A percentile compares a stretch with the other conserved stretches of the same genome.
Conservation (phyloP, 2,888 invertebrate species). For the Phyllotreta cruciferae region DNA sequence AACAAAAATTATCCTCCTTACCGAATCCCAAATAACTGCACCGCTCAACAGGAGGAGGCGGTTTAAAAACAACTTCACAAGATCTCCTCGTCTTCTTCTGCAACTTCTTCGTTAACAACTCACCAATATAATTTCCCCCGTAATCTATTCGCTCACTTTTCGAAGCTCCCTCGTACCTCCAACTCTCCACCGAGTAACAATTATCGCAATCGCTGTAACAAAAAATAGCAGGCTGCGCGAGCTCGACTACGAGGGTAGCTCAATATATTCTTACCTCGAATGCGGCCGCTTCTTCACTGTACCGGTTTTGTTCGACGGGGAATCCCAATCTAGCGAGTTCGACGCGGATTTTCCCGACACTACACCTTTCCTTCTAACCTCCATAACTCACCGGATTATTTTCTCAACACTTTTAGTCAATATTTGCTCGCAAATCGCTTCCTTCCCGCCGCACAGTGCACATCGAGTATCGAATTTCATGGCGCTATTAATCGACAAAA, state of each 20-base stretch:
- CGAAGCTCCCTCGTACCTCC: slow-evolving; percentile 19
- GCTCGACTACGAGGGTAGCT: slow-evolving; percentile 17
- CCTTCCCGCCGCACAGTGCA: slow-evolving; percentile 11
- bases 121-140: slow-evolving; percentile 29
- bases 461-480: slow-evolving; percentile 41
- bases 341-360: slow-evolving; percentile 43
- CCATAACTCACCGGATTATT: slow-evolving; percentile 45
- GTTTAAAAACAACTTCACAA: slow-evolving; percentile 31
- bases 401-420: slow-evolving; percentile 30
- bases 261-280: slow-evolving; percentile 52
- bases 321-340: slow-evolving; percentile 72
- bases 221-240: neutral
- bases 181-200: slow-evolving; percentile 1
- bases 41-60: slow-evolving; percentile 27
- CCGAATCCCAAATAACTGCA: no score
- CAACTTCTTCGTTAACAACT: slow-evolving; percentile 13
- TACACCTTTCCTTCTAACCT: slow-evolving; percentile 44
- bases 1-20: no score
- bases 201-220: slow-evolving; percentile 15
- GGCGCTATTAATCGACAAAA: slow-evolving; percentile 43
- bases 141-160: slow-evolving; percentile 26
- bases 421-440: slow-evolving; percentile 13
- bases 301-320: slow-evolving; percentile 73
- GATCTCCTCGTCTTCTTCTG: slow-evolving; percentile 22
- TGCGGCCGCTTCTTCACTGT: slow-evolving; percentile 74